Conservation (phyloP, 2,888 invertebrate species). For the Ceraclea dissimilis region DNA sequence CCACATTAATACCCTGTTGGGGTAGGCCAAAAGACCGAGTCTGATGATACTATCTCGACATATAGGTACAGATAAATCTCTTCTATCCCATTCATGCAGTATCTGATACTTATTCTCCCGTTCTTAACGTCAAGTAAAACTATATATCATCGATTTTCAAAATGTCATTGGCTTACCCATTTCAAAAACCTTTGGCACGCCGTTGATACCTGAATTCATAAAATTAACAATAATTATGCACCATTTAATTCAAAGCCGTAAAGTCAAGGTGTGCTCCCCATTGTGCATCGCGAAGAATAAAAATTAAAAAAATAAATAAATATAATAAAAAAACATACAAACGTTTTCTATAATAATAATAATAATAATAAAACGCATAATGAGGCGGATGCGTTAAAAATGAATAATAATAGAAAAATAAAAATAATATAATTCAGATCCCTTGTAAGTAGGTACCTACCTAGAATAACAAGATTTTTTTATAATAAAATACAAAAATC, state of each 20-base stretch:
- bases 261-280: slow-evolving; percentile 13
- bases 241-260: background rate
- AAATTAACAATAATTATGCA: no score
- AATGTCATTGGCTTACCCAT: no score
- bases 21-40: no score
- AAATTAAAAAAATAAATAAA: slow-evolving; percentile 3
- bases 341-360: background rate
- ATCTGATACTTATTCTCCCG: no score
- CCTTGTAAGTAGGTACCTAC: background rate
- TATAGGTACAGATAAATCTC: no score
- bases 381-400: slow-evolving; percentile 10
- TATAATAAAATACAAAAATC: background rate
- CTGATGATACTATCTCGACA: no score
- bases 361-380: slow-evolving; percentile 9
- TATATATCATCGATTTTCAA: no score
- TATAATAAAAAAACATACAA: slow-evolving; percentile 4
- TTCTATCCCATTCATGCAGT: no score
- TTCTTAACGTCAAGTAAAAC: no score
- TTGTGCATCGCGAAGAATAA: background rate
- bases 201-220: no score
- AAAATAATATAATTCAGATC: background rate
- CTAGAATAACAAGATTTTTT: slow-evolving; percentile 10
- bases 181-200: no score
- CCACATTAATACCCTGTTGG: no score
- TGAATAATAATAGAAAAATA: background rate